These are phyloP conservation scores for Xiphophorus couchianus DNA, from an alignment of 2,113 vertebrate species.

Conservation along the genomic window DNA sequence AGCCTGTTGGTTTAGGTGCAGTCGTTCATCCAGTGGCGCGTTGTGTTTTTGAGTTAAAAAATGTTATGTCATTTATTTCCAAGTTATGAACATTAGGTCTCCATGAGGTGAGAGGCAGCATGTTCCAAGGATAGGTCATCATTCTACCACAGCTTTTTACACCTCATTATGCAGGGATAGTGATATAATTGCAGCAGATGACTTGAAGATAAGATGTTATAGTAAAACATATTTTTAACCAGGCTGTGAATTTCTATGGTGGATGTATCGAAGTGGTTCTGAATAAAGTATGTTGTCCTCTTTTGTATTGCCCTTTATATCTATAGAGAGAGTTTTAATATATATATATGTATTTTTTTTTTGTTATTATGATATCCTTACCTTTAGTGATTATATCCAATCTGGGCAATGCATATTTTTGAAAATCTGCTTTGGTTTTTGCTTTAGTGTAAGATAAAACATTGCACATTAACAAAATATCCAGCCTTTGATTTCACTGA, in stretches of 20 bases:
- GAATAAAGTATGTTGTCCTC: not conserved
- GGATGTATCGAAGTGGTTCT: not conserved
- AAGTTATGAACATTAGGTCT: not conserved
- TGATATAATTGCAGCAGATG: not conserved
- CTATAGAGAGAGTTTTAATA: too few species aligned
- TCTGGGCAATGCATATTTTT: not conserved
- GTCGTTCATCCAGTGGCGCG: too few species aligned
- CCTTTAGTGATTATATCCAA: not conserved
- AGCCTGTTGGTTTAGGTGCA: too few species aligned
- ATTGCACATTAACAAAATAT: conserved; percentile 8
- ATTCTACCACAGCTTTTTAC: not conserved
- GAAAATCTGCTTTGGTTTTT: not conserved
- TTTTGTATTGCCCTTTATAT: too few species aligned
- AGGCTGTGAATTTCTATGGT: not conserved
- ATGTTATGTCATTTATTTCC: not conserved
- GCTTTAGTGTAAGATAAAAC: not conserved
- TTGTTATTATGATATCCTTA: not conserved
- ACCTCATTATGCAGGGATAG: not conserved
- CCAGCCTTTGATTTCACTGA: conserved; percentile 7
- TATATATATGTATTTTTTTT: too few species aligned
- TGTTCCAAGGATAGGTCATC: not conserved
- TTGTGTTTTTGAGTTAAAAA: too few species aligned
- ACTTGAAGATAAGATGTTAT: not conserved
- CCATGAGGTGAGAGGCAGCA: not conserved
- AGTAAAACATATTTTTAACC: not conserved